A percentile compares a stretch with the other conserved stretches of the same genome.
phyloP scores from a whole-genome alignment of 2,888 invertebrate species.

The Oligia latruncula region DNA sequence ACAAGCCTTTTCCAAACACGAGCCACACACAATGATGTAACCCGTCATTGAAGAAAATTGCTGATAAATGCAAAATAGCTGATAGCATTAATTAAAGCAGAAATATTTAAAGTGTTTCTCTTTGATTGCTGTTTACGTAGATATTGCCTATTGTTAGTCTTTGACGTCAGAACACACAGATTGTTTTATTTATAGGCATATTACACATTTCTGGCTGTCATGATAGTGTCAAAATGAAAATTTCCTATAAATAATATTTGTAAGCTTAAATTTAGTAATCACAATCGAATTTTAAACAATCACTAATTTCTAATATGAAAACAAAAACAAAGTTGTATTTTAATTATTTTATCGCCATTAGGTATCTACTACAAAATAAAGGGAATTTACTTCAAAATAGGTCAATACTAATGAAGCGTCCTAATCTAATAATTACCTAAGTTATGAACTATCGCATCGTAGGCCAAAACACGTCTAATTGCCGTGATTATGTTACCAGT shows the following conservation, averaged over 20 bases:
- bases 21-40: conserved; percentile 34
- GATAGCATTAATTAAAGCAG: conserved; percentile 39
- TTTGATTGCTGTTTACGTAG: conserved; percentile 51
- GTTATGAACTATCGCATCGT: conserved; percentile 60
- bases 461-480: conserved; percentile 55
- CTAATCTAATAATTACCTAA: conserved; percentile 58
- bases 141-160: conserved; percentile 64
- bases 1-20: conserved; percentile 29
- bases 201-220: conserved; percentile 28
- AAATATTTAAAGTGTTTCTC: conserved; percentile 33
- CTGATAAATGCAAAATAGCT: conserved; percentile 38
- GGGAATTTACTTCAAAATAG: conserved; percentile 15
- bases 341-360: conserved; percentile 11
- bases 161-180: conserved; percentile 65
- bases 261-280: conserved; percentile 12
- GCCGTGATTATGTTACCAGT: conserved; percentile 59
- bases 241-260: conserved; percentile 9
- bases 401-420: conserved; percentile 43
- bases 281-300: background rate
- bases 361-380: conserved; percentile 21
- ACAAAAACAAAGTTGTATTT: conserved; percentile 10
- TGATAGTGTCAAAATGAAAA: conserved; percentile 34
- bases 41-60: conserved; percentile 46
- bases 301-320: conserved; percentile 2
- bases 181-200: conserved; percentile 40